Base-by-base conservation (phyloP, 2,888 invertebrate genomes). In the Exocentrus adspersus region DNA sequence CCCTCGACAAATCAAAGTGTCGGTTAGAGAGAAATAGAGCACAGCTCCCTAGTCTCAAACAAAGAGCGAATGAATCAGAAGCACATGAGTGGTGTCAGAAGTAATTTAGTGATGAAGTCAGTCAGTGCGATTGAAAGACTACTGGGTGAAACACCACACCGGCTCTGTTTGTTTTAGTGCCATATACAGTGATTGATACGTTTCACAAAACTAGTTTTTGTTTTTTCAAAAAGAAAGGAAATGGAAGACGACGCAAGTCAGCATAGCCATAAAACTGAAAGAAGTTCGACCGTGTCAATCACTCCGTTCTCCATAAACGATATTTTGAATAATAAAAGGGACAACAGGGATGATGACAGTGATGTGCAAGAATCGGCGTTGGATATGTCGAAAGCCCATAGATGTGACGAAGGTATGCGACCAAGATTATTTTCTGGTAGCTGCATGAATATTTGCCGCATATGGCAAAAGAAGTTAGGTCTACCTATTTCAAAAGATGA, bases 251-350 rank as follows among this genome's bases (percentile, higher is more conserved):
- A 76, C 28, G 62, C 58, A 43, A 72, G 65, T 54, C 67, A 69
- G 21, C 68, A 66, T 42, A 67, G 65, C 28, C 50, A 60, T n/a
- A 76, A 74, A 57, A 63, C 63, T 17, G 76, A 77, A 42, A 77
- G 74, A 62, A 67, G 67, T 67, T 58, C 62, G 45, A 52, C 73
- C 2, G 68, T 72, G 32, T 72, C 80, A 14, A 81, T 82, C 7
- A 91, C 90, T 7, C 90, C 91, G 30, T 91, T 91, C 81, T 90
- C 90, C 7, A 91, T 91, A 59, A 90, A 90, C 73, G 90, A 91
- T 75, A 91, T 91, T 78, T 81, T 91, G 76, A 87, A 85, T 76
- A 84, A 84, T 41, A 78, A 74, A 54, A 74, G 69, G 45, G 64
- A 73, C 54, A 85, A 84, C 64, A 78, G 80, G 67, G 85, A 70